These are phyloP conservation scores for Xiphophorus maculatus DNA, from an alignment of 2,113 vertebrate genomes.

Conservation along the genomic window DNA sequence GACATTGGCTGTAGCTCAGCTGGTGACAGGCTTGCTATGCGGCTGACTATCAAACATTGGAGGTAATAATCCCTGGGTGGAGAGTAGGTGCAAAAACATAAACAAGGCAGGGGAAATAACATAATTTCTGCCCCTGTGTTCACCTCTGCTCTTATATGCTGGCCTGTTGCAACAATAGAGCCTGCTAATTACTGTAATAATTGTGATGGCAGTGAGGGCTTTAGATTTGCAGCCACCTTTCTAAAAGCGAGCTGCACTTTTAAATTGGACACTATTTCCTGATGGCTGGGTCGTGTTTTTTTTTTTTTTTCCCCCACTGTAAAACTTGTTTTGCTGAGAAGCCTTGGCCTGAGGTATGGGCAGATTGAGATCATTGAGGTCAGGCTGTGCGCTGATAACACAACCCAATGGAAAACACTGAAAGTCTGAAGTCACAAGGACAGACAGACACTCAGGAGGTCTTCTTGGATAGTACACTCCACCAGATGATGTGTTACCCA, in stretches of 20 bases:
- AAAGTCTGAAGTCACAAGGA: slow-evolving; percentile 41
- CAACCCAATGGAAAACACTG: slow-evolving; percentile 44
- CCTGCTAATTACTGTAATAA: slow-evolving; percentile 15
- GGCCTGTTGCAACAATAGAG: slow-evolving; percentile 6
- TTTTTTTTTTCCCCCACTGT: slow-evolving; percentile 51
- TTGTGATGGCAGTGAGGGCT: slow-evolving; percentile 5
- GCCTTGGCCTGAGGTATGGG: slow-evolving; percentile 61
- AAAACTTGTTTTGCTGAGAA: slow-evolving; percentile 40
- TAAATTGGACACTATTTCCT: slow-evolving; percentile 31
- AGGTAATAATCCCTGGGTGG: slow-evolving; percentile 23
- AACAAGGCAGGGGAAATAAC: neutral
- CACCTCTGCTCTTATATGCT: neutral
- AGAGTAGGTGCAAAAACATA: slow-evolving; percentile 19
- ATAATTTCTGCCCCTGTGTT: neutral
- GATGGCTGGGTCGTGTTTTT: slow-evolving; percentile 10
- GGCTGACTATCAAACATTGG: slow-evolving; percentile 1
- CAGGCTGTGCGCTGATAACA: slow-evolving; percentile 62
- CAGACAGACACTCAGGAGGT: slow-evolving; percentile 36
- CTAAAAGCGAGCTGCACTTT: slow-evolving; percentile 30
- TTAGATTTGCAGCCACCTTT: slow-evolving; percentile 6
- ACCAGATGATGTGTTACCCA: slow-evolving; percentile 10
- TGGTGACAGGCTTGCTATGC: neutral
- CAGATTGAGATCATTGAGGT: slow-evolving; percentile 77
- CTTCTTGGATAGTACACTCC: slow-evolving; percentile 17
- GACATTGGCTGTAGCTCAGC: slow-evolving; percentile 6